Evolutionary conservation across 2,888 invertebrate genomes (phyloP), one percentile per base, ranked within the genome.

Genomic region (Hirtodrosophila duncani): DNA sequence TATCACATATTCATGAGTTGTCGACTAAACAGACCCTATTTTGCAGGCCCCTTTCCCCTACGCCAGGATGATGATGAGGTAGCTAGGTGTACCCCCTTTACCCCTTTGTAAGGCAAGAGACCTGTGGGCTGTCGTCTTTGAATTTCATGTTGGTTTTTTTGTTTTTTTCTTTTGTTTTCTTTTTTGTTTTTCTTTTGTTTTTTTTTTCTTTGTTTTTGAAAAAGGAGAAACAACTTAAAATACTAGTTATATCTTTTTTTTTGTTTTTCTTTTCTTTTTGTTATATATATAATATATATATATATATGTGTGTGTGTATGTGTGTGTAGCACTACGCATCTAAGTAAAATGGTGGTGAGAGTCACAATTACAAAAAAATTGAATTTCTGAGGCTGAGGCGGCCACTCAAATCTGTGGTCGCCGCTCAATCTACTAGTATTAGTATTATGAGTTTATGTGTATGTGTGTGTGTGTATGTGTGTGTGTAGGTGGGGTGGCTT

Each of bases 1-100:
- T 81, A 83, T 83, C 83, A 83, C 83, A 83, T 82, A 83, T 83
- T 83, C 83, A 83, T 83, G 83, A 83, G 83, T 83, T 82, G 79
- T 75, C 77, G 74, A 75, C 79, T 58, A 53, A 63, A 56, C 66
- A 42, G 48, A 29, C 48, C 50, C 52, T 29, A 41, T 20, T 26
- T 11, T 13, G 14, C 36, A 29, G 23, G 29, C 36, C 44, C n/a
- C n/a, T n/a, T n/a, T n/a, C n/a, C n/a, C n/a, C n/a, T n/a, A n/a
- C n/a, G n/a, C n/a, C 23, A 31, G 41, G 31, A 33, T 24, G 14
- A 14, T 31, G 31, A 13, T 18, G 9, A 30, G 36, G n/a, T n/a
- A n/a, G n/a, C n/a, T n/a, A n/a, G n/a, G n/a, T n/a, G n/a, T n/a
- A n/a, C n/a, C n/a, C n/a, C n/a, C n/a, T n/a, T n/a, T n/a, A n/a